A percentile compares a stretch with the other conserved stretches of the same genome.
Evolutionary conservation across 2,888 invertebrate genomes (phyloP).

Genomic region (Stenichneumon culpator): DNA sequence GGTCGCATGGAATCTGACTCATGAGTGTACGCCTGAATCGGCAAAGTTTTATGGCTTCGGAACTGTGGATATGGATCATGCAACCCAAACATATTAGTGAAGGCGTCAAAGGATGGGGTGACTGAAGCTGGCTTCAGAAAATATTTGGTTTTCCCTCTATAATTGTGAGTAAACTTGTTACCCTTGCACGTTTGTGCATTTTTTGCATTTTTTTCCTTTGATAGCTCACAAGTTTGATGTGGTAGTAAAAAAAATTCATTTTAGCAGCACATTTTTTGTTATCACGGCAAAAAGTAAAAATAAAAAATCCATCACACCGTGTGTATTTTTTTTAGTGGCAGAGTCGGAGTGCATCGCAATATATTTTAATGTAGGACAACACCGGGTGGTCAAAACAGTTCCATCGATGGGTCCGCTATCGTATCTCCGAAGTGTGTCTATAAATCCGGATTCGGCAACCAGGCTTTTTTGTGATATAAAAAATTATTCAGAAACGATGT

Average conservation of each 20-base stretch:
- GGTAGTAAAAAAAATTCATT: background rate
- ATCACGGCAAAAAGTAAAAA: background rate
- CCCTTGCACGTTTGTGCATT: no score
- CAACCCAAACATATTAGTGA: conserved; percentile 28
- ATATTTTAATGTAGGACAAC: background rate
- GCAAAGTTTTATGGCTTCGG: conserved; percentile 5
- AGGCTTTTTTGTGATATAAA: background rate
- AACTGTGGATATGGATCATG: conserved; percentile 18
- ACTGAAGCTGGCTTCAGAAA: conserved; percentile 4
- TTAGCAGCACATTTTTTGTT: background rate
- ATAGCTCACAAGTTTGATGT: background rate
- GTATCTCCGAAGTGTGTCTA: background rate
- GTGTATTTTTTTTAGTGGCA: background rate
- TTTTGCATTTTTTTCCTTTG: background rate
- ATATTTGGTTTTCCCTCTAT: background rate
- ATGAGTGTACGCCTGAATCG: background rate
- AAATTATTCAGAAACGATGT: background rate
- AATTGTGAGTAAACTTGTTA: background rate
- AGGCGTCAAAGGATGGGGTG: background rate
- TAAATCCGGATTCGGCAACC: background rate
- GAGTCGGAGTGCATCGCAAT: background rate
- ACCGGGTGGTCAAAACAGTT: background rate
- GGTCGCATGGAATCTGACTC: background rate
- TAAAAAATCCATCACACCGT: background rate
- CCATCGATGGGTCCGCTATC: background rate